Conservation (phyloP, 2,797 vertebrate genomes). For the Hypotaenidia okinawae region DNA sequence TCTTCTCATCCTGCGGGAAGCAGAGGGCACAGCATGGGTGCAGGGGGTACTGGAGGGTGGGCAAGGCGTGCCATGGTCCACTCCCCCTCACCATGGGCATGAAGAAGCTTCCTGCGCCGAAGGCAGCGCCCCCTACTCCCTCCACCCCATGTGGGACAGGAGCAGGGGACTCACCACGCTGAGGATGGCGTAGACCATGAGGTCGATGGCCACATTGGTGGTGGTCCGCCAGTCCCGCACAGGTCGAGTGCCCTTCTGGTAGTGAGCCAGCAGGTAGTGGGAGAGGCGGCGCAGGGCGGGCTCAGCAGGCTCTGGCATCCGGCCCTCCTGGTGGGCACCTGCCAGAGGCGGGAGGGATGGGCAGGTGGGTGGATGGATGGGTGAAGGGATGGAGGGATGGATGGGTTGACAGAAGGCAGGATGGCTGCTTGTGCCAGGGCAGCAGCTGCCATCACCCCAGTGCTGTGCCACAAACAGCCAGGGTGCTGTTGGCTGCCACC, state of each 20-base stretch:
- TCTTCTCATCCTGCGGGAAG: slow-evolving; percentile 92
- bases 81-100: not conserved
- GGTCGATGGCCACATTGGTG: slow-evolving; percentile 89
- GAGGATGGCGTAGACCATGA: slow-evolving; percentile 96
- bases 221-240: slow-evolving; percentile 91
- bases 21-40: fast-evolving
- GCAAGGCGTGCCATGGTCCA: fast-evolving
- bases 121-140: not conserved
- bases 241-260: slow-evolving; percentile 90
- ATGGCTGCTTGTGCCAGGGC: fast-evolving
- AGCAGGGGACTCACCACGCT: slow-evolving; percentile 85
- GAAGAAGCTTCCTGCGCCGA: fast-evolving
- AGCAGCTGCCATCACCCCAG: fast-evolving
- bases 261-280: slow-evolving; percentile 82
- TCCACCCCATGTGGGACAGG: fast-evolving
- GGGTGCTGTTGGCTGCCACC: not conserved
- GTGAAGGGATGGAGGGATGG: not conserved
- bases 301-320: slow-evolving; percentile 55
- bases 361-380: too few relatives aligned
- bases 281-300: slow-evolving; percentile 86
- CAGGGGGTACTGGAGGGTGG: fast-evolving
- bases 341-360: not conserved
- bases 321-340: slow-evolving; percentile 10
- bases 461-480: fast-evolving
- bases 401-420: too few relatives aligned